Evolutionary conservation across 2,888 invertebrate genomes (phyloP).

Genomic region (Bedellia somnulentella): DNA sequence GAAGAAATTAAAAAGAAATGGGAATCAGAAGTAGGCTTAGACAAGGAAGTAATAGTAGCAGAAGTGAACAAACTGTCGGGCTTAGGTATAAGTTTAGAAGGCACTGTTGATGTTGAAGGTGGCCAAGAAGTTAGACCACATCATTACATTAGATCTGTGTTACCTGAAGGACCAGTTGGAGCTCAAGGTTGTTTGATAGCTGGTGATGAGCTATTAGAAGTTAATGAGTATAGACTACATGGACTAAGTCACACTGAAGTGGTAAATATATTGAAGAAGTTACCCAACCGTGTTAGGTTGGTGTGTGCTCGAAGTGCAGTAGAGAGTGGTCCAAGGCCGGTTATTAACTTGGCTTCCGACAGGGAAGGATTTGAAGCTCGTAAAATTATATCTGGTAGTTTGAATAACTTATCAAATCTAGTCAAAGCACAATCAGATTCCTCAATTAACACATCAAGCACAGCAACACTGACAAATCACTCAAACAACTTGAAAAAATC

Average conservation of each 20-base stretch:
- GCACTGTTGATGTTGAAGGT: conserved; percentile 97
- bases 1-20: conserved; percentile 78
- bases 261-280: conserved; percentile 89
- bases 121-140: conserved; percentile 97
- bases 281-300: conserved; percentile 87
- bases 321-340: conserved; percentile 67
- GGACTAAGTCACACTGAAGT: conserved; percentile 97
- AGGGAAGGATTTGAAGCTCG: conserved; percentile 78
- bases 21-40: conserved; percentile 77
- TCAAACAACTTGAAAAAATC: conserved; percentile 70
- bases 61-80: conserved; percentile 92
- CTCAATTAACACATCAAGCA: conserved; percentile 85
- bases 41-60: conserved; percentile 87
- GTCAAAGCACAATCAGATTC: conserved; percentile 96
- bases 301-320: conserved; percentile 82
- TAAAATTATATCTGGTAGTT: conserved; percentile 82
- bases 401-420: conserved; percentile 78
- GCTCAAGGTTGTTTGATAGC: conserved; percentile 86
- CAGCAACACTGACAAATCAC: conserved; percentile 73
- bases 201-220: conserved; percentile 96
- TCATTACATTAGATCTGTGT: conserved; percentile 95
- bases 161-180: conserved; percentile 96
- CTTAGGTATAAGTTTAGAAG: conserved; percentile 95
- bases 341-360: conserved; percentile 79
- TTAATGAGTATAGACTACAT: conserved; percentile 87